phyloP scores from a whole-genome alignment of 1,140 invertebrate species.

The Zaprionus ghesquierei region DNA sequence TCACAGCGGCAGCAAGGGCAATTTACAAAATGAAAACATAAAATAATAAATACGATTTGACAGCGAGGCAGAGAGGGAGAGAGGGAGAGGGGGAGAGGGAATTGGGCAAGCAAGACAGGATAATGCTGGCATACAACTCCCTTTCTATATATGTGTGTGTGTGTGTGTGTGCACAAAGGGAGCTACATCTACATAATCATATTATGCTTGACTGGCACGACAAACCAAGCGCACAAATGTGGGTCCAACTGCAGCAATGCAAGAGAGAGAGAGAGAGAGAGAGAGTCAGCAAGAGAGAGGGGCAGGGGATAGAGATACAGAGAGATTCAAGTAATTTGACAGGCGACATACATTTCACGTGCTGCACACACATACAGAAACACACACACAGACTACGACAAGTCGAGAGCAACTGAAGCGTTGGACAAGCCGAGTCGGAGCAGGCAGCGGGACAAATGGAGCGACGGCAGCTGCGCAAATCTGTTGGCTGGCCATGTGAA shows the following conservation, averaged over 20 bases:
- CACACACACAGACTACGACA: not conserved
- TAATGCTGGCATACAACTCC: slow-evolving; percentile 14
- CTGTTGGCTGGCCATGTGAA: slow-evolving; percentile 69
- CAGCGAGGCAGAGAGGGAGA: slow-evolving; percentile 32
- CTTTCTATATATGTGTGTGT: slow-evolving; percentile 1
- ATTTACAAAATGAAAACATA: slow-evolving; percentile 81
- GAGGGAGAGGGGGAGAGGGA: not conserved
- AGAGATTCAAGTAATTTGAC: slow-evolving; percentile 80
- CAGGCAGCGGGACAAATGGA: slow-evolving; percentile 22
- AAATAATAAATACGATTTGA: slow-evolving; percentile 80
- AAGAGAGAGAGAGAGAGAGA: not conserved
- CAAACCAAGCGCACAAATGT: slow-evolving; percentile 80
- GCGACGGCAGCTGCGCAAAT: slow-evolving; percentile 68
- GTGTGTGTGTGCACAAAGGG: slow-evolving; percentile 20
- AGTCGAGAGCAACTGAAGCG: slow-evolving; percentile 12
- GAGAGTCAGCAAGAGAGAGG: not conserved
- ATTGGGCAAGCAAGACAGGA: not conserved
- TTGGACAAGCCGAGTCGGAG: not conserved
- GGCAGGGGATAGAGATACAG: slow-evolving; percentile 18
- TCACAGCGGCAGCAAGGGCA: slow-evolving; percentile 65
- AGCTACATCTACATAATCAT: slow-evolving; percentile 77
- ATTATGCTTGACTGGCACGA: slow-evolving; percentile 79
- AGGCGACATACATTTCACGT: slow-evolving; percentile 75
- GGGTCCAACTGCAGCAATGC: slow-evolving; percentile 67
- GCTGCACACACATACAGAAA: slow-evolving; percentile 16